Conservation (phyloP, 2,797 vertebrate genomes). For the Acanthurus tractus region DNA sequence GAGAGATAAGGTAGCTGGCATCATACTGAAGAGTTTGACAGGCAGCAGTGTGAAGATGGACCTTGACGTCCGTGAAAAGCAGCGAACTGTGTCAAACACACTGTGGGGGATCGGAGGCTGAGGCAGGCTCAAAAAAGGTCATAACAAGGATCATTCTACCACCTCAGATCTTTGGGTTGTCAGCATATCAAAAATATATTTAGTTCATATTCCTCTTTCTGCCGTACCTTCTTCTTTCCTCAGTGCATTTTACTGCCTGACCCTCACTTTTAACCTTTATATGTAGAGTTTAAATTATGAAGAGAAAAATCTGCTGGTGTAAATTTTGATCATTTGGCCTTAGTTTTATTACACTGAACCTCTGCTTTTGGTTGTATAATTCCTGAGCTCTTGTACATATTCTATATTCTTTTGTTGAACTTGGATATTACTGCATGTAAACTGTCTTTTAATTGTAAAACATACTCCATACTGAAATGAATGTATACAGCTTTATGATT, state of each 20-base stretch:
- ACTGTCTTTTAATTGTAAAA: neutral
- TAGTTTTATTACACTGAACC: neutral
- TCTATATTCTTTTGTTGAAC: neutral
- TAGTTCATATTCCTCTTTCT: neutral
- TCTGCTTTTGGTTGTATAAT: neutral
- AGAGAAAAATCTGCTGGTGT: neutral
- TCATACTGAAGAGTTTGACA: slow-evolving; percentile 35
- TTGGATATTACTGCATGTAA: neutral
- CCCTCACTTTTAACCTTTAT: neutral
- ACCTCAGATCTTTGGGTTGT: slow-evolving; percentile 36
- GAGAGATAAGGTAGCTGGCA: slow-evolving; percentile 9
- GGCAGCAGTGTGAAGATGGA: slow-evolving; percentile 32
- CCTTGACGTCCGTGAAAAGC: slow-evolving; percentile 42
- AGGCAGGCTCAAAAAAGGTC: slow-evolving; percentile 35
- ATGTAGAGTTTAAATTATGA: no score
- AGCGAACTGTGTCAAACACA: slow-evolving; percentile 56
- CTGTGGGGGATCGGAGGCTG: slow-evolving; percentile 33
- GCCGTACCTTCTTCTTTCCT: neutral
- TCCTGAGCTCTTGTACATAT: neutral
- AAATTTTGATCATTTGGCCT: neutral
- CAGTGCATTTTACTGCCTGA: neutral
- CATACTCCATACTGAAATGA: neutral
- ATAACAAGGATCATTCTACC: slow-evolving; percentile 11
- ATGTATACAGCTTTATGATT: neutral
- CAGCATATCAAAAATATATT: slow-evolving; percentile 44